phyloP scores from a whole-genome alignment of 2,797 vertebrate genomes.

The Agapornis canus region DNA sequence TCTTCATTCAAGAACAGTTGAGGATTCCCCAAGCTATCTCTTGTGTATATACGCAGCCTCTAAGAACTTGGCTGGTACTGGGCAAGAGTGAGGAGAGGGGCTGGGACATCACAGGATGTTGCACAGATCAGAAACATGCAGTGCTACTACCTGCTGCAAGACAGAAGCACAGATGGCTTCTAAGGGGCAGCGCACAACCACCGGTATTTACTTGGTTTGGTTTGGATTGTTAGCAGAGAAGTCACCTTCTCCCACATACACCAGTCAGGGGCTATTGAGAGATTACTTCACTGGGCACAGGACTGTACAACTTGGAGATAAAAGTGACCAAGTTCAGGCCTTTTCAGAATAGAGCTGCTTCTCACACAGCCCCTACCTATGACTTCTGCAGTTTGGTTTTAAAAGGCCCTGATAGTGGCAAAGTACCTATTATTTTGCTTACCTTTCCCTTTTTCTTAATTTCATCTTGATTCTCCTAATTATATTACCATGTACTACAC shows the following conservation, averaged over 20 bases:
- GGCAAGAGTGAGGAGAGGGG: not conserved
- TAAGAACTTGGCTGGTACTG: not conserved
- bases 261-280: not conserved
- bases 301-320: not conserved
- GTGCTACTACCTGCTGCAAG: not conserved
- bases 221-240: slow-evolving; percentile 28
- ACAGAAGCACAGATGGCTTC: not conserved
- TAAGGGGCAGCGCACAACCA: not conserved
- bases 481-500: not conserved
- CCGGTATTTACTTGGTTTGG: not conserved
- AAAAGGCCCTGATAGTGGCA: not conserved
- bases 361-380: not conserved
- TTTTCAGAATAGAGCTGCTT: not conserved
- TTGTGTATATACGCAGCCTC: not conserved
- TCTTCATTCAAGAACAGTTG: not conserved
- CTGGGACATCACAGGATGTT: not conserved
- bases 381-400: not conserved
- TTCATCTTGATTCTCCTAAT: not conserved
- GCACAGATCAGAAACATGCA: not conserved
- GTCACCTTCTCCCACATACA: not conserved
- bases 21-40: not conserved
- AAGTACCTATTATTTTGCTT: not conserved
- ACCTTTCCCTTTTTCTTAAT: slow-evolving; percentile 3
- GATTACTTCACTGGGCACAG: not conserved
- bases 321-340: not conserved